Conservation (phyloP, 2,888 invertebrate genomes). For the Platynereis dumerilii region DNA sequence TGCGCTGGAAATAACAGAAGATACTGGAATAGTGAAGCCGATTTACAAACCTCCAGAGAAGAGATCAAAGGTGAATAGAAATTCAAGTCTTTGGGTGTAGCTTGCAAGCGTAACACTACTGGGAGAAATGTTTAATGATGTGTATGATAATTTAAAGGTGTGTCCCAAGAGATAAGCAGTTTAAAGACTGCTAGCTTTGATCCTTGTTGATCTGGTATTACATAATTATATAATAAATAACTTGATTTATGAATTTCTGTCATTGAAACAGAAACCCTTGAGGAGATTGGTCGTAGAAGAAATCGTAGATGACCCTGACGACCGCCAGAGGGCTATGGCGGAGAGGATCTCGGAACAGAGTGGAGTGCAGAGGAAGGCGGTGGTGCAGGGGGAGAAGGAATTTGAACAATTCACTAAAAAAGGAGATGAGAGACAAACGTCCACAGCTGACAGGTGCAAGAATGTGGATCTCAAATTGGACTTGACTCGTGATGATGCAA, state of each 20-base stretch:
- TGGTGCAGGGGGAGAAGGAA: constrained; percentile 41
- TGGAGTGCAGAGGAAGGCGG: constrained; percentile 40
- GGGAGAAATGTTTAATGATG: no score
- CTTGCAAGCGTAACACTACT: no score
- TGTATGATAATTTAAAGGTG: no score
- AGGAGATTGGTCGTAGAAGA: constrained; percentile 53
- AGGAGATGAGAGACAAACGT: not conserved
- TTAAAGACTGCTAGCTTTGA: no score
- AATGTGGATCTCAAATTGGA: not conserved
- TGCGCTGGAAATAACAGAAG: constrained; percentile 3
- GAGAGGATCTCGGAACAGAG: constrained; percentile 37
- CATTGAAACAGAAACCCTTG: constrained; percentile 18
- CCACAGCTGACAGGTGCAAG: not conserved
- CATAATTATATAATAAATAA: not conserved
- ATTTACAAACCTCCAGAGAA: constrained; percentile 50
- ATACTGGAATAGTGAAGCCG: constrained; percentile 47
- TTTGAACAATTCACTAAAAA: constrained; percentile 39
- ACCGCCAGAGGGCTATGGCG: constrained; percentile 23
- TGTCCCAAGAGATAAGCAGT: no score
- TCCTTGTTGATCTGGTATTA: no score
- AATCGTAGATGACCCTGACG: constrained; percentile 47
- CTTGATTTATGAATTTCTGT: not conserved
- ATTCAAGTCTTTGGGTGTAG: not conserved
- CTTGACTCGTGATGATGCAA: constrained; percentile 9
- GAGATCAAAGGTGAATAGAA: constrained; percentile 51